Percentiles rank a stretch among this genome's conserved stretches.
Evolutionary conservation across 1,140 invertebrate genomes (phyloP).

Genomic region (Drepana arcuata): DNA sequence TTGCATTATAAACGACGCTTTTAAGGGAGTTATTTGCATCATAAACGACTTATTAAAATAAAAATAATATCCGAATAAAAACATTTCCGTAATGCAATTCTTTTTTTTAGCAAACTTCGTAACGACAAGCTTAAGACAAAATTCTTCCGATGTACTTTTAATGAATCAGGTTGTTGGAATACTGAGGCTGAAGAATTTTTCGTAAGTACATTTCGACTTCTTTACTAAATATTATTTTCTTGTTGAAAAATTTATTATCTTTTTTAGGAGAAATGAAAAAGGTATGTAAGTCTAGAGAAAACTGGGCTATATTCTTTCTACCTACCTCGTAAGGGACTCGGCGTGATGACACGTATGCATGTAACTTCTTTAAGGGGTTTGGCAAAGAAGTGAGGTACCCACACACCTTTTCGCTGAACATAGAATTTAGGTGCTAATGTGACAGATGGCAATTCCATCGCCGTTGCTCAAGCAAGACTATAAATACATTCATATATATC

Average conservation of each 20-base stretch:
- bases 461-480: no score
- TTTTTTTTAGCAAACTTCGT: slow-evolving; percentile 2
- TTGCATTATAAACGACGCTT: background rate
- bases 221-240: background rate
- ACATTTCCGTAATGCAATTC: background rate
- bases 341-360: background rate
- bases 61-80: background rate
- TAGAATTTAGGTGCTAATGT: no score
- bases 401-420: no score
- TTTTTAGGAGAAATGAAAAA: background rate
- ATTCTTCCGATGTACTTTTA: slow-evolving; percentile 3
- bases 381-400: background rate
- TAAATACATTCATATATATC: no score
- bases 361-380: background rate
- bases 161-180: slow-evolving; percentile 2
- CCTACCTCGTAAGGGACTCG: background rate
- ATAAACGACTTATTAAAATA: background rate
- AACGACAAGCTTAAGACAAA: background rate
- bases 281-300: background rate
- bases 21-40: background rate
- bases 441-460: no score
- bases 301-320: no score
- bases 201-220: slow-evolving; percentile 3
- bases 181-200: background rate
- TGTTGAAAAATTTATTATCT: background rate